Base-by-base conservation (phyloP, 2,888 invertebrate species). In the Neoscelio sp. region DNA sequence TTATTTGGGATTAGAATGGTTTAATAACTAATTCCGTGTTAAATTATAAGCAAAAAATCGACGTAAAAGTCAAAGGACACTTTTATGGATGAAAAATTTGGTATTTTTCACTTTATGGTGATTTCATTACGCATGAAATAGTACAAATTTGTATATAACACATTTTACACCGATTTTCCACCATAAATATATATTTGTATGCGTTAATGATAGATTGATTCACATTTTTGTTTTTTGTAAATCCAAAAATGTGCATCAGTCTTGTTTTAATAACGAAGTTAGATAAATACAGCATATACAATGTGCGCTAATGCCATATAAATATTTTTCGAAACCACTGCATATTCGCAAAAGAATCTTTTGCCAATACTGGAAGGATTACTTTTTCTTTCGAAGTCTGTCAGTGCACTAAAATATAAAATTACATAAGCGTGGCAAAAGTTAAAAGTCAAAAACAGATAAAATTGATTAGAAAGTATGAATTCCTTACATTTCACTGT, bases 211-310 rank as follows among this genome's bases (percentile, higher is more conserved):
- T 13, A 46, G 46, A 65, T 35, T 64, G 58, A 65, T 71, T 40
- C 65, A 60, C 58, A 73, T 62, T 80, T 65, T 8, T 23, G 40
- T 40, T 65, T 6, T 18, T 20, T 42, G 60, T 48, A 3, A 40
- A n/a, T 23, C 17, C 30, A 52, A 54, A 70, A 70, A 64, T 70
- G 62, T 62, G 35, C 6, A 73, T 30, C 54, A 70, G 18, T 62
- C 54, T 58, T 28, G 54, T 20, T 26, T 38, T 17, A n/a, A 60
- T 60, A 74, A 52, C 42, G 15, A 30, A 67, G 74, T 81, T 81
- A 65, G 74, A 83, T 82, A 79, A 83, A 83, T 82, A 83, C 80
- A 82, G 81, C 81, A 82, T 83, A 82, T 83, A 82, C 79, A 83
- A 26, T 73, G 70, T 64, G 60, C 67, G 54, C 30, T 56, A 33